A percentile compares a stretch with the other conserved stretches of the same genome.
phyloP scores from a whole-genome alignment of 2,797 vertebrate genomes.

The Borostomias antarcticus region DNA sequence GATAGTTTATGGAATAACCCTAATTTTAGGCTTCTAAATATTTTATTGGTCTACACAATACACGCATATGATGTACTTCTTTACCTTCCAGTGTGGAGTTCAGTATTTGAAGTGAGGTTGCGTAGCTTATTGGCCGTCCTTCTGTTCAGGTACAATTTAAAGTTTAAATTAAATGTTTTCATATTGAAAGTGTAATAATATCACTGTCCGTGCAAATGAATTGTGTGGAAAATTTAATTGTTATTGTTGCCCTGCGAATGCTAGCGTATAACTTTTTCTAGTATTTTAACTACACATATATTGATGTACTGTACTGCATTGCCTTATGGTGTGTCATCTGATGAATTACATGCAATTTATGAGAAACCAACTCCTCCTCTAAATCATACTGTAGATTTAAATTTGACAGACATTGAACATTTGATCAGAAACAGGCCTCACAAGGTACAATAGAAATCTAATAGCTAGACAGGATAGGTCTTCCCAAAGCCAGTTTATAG shows the following conservation, averaged over 20 bases:
- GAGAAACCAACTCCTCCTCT: neutral
- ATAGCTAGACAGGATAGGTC: conserved; percentile 5
- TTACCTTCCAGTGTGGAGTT: no score
- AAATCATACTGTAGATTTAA: neutral
- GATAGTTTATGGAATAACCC: no score
- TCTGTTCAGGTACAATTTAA: neutral
- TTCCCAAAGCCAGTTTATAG: conserved; percentile 35
- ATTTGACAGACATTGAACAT: neutral
- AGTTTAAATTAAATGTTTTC: neutral
- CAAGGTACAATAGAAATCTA: neutral
- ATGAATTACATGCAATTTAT: neutral
- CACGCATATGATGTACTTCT: neutral
- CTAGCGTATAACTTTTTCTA: no score
- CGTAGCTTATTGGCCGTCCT: neutral
- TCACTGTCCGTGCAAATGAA: neutral
- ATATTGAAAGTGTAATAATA: neutral
- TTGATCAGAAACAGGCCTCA: neutral
- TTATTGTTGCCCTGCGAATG: no score
- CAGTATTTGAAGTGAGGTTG: conserved; percentile 6
- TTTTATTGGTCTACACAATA: neutral
- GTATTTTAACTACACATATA: no score
- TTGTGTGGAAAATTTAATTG: neutral
- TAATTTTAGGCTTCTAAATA: neutral
- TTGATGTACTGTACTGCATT: conserved; percentile 1
- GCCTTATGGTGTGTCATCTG: neutral